Percentiles rank a stretch among this genome's conserved stretches.
Conservation (phyloP, 1,140 invertebrate genomes). For the Drosophila busckii region DNA sequence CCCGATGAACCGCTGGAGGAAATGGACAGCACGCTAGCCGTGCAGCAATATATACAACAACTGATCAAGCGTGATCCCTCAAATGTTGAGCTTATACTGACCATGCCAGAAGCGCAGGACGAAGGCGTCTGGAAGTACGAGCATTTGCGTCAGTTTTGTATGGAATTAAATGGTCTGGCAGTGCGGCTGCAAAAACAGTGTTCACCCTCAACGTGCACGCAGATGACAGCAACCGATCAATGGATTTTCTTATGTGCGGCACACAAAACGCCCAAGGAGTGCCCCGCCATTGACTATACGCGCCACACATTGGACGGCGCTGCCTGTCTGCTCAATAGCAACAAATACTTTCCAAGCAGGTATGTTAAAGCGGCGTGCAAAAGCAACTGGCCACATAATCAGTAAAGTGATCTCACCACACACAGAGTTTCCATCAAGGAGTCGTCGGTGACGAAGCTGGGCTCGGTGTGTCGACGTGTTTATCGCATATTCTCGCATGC, state of each 20-base stretch:
- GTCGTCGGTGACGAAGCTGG: constrained; percentile 98
- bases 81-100: constrained; percentile 96
- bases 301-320: constrained; percentile 99
- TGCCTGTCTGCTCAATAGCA: constrained; percentile 98
- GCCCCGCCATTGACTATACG: constrained; percentile 99
- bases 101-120: constrained; percentile 97
- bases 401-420: constrained; percentile 22
- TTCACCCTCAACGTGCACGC: constrained; percentile 96
- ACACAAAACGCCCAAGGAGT: constrained; percentile 99
- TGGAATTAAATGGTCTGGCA: constrained; percentile 98
- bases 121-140: constrained; percentile 99
- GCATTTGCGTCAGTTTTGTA: constrained; percentile 98
- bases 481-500: constrained; percentile 99
- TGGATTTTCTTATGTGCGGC: constrained; percentile 99
- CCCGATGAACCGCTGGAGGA: constrained; percentile 99
- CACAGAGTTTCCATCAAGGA: constrained; percentile 98
- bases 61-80: constrained; percentile 94
- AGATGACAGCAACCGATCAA: constrained; percentile 99
- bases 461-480: constrained; percentile 98
- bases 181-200: constrained; percentile 96
- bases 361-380: constrained; percentile 65
- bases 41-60: constrained; percentile 99
- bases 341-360: constrained; percentile 99
- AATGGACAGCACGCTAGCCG: constrained; percentile 99
- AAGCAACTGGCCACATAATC: constrained; percentile 34